Base-by-base conservation (phyloP, 2,113 vertebrate genomes). In the Periophthalmus modestus region DNA sequence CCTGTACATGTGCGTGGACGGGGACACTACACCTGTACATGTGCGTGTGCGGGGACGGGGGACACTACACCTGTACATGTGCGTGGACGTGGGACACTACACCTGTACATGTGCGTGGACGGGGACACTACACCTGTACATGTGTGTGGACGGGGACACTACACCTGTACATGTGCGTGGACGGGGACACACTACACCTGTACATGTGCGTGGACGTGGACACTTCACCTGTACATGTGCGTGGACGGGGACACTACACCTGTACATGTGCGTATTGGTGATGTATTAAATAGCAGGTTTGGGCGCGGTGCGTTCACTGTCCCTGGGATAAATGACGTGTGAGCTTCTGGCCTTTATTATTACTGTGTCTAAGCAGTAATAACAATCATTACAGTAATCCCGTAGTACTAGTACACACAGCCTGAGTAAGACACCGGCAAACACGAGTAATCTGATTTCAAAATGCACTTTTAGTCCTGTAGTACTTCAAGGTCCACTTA, bases 251-350 rank as follows among this genome's bases (percentile, higher is more conserved):
- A 6, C 52, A 10, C 19, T 19, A 7, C 52, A 21, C 19, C 52
- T n/a, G 52, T 15, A 2, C 52, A n/a, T n/a, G 52, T 54, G 23
- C 24, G 57, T 59, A 13, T 9, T 6, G 23, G 9, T 59, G 57
- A 59, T 39, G 62, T 65, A 10, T 39, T 39, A 39, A 65, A 65
- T 65, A 34, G 7, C 34, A 39, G 34, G 62, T 36, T n/a, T 39
- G 33, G 19, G 62, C 34, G 62, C 62, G 62, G 33, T 65, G 34
- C 34, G 62, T 65, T 65, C 62, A 65, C 7, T 39, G 62, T 65
- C 62, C 34, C 18, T n/a, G 62, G 34, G 33, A 65, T 43, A 65
- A 39, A n/a, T 65, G 62, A 65, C 62, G 28, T 7, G 61, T 63
- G 33, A 59, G 23, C 21, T 14, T 13, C 57, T 3, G 57, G 21